Percentiles rank a stretch among this genome's conserved stretches.
Evolutionary conservation across 2,888 invertebrate genomes (phyloP).

Genomic region (Drosophila quasianomalipes): DNA sequence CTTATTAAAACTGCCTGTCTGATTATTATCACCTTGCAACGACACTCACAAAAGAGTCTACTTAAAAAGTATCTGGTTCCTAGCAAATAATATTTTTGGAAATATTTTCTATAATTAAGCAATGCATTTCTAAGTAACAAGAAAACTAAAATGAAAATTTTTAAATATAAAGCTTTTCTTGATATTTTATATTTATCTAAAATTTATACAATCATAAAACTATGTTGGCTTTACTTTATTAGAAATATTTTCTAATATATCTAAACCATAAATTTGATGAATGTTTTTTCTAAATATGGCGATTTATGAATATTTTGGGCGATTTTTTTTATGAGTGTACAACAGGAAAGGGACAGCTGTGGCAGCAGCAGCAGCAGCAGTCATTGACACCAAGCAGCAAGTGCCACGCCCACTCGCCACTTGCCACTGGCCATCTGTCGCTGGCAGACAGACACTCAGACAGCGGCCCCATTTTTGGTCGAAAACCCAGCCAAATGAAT

Average conservation of each 20-base stretch:
- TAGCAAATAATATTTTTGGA: not conserved
- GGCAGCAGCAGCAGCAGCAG: slow-evolving; percentile 55
- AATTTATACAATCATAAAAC: no score
- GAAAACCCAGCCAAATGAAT: slow-evolving; percentile 64
- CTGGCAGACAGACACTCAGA: slow-evolving; percentile 20
- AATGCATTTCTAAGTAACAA: not conserved
- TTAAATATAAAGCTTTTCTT: no score
- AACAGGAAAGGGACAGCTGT: not conserved
- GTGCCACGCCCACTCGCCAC: slow-evolving; percentile 33
- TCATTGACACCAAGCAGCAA: slow-evolving; percentile 69
- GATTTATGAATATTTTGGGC: no score
- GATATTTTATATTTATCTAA: no score
- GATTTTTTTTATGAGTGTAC: not conserved
- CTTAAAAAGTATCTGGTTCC: not conserved
- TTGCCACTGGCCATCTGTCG: slow-evolving; percentile 17
- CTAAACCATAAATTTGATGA: no score
- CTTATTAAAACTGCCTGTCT: slow-evolving; percentile 77
- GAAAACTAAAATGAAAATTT: no score
- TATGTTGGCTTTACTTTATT: no score
- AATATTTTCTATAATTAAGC: not conserved
- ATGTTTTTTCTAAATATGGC: no score
- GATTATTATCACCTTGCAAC: slow-evolving; percentile 75
- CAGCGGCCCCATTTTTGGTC: slow-evolving; percentile 29
- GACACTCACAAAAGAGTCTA: not conserved
- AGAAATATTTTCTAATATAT: no score